A percentile compares a stretch with the other conserved stretches of the same genome.
Conservation (phyloP, 2,113 vertebrate species). For the Gymnogyps californianus region DNA sequence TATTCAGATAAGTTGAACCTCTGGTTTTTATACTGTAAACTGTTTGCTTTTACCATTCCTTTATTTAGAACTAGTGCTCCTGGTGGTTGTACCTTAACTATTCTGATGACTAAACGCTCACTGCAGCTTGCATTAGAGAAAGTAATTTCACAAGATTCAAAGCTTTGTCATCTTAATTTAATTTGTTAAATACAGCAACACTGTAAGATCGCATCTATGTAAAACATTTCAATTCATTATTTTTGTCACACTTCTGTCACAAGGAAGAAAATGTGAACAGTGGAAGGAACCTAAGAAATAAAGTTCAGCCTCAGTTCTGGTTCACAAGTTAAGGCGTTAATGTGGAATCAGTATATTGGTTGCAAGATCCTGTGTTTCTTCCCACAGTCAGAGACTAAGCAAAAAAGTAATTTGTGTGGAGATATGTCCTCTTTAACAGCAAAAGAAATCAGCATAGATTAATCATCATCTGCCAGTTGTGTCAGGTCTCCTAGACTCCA, state of each 20-base stretch:
- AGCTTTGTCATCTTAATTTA: not conserved
- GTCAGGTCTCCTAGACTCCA: not conserved
- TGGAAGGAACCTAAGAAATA: constrained; percentile 24
- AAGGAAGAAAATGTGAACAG: not conserved
- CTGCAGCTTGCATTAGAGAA: not conserved
- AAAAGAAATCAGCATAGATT: not conserved
- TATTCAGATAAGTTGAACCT: constrained; percentile 1
- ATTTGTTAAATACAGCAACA: not conserved
- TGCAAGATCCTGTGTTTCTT: not conserved
- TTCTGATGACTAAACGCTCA: not conserved
- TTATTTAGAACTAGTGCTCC: not conserved
- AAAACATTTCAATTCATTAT: not conserved
- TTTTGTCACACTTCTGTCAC: constrained; percentile 27
- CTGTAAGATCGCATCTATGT: not conserved
- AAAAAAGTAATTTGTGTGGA: not conserved
- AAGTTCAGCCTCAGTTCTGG: constrained; percentile 9
- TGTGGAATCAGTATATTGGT: not conserved
- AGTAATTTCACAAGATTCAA: not conserved
- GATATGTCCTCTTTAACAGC: not conserved
- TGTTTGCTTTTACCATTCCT: not conserved
- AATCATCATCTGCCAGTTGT: not conserved
- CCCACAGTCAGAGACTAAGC: not conserved
- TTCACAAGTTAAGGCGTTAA: not conserved
- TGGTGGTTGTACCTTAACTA: not conserved
- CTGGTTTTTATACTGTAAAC: not conserved